phyloP scores from a whole-genome alignment of 2,797 vertebrate species.

The Spinus olivaceus region DNA sequence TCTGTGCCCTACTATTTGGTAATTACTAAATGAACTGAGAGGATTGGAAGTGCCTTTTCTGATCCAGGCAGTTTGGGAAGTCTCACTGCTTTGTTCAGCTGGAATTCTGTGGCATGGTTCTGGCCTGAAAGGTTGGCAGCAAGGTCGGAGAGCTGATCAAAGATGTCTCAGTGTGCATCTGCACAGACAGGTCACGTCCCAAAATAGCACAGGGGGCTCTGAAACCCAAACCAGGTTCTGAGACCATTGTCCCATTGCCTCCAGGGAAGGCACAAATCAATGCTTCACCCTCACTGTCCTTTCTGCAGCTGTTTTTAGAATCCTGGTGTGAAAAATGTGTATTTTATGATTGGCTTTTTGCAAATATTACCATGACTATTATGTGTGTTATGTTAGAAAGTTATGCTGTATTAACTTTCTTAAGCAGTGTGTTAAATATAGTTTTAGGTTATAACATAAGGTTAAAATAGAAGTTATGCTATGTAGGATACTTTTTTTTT shows the following conservation, averaged over 20 bases:
- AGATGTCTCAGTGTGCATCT: not conserved
- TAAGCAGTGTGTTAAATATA: too few relatives aligned
- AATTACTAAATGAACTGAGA: not conserved
- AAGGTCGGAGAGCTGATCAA: too few relatives aligned
- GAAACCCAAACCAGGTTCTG: not conserved
- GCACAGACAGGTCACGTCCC: not conserved
- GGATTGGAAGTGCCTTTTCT: not conserved
- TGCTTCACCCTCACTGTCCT: not conserved
- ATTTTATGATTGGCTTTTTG: too few relatives aligned
- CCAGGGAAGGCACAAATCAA: not conserved
- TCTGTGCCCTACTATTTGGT: rapidly evolving
- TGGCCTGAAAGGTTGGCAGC: not conserved
- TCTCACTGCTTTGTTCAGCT: not conserved
- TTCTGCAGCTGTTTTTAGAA: not conserved
- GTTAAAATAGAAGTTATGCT: too few relatives aligned
- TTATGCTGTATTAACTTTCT: too few relatives aligned
- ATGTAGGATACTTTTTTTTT: too few relatives aligned
- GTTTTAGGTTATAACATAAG: too few relatives aligned
- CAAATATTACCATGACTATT: too few relatives aligned
- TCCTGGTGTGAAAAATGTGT: too few relatives aligned
- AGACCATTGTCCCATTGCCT: not conserved
- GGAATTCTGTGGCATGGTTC: not conserved
- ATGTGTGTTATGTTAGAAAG: too few relatives aligned
- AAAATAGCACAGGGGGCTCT: not conserved
- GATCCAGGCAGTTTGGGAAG: not conserved